A percentile compares a stretch with the other conserved stretches of the same genome.
Conservation (phyloP, 2,113 vertebrate genomes). For the Calonectris borealis region DNA sequence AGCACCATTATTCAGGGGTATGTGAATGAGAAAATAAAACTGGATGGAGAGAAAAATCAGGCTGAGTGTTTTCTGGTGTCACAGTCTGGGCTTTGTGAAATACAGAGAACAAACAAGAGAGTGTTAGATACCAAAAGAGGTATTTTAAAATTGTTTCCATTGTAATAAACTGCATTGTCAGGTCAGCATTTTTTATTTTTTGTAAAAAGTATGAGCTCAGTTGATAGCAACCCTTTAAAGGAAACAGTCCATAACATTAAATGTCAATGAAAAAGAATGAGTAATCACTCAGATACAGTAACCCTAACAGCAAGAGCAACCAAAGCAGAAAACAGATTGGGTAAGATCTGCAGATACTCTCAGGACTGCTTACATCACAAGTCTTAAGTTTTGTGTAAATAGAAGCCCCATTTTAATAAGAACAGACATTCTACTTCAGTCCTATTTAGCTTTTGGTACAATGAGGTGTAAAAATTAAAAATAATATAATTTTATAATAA, state of each 20-base stretch:
- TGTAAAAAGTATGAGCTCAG: not conserved
- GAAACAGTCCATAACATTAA: not conserved
- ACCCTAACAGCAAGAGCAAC: constrained; percentile 32
- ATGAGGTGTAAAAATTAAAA: not conserved
- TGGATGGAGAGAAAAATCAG: not conserved
- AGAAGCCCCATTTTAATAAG: not conserved
- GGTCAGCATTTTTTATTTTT: not conserved
- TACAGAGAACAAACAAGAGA: not conserved
- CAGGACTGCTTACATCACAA: not conserved
- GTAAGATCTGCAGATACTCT: not conserved
- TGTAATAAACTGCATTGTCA: not conserved
- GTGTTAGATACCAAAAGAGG: not conserved
- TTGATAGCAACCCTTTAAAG: not conserved
- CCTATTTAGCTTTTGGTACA: not conserved
- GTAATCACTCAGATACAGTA: constrained; percentile 3
- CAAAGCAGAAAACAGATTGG: not conserved
- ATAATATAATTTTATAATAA: not conserved
- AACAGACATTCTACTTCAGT: not conserved
- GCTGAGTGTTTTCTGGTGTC: not conserved
- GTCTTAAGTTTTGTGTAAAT: not conserved
- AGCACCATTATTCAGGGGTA: not conserved
- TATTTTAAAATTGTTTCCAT: not conserved
- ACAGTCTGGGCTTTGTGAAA: not conserved
- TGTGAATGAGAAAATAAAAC: not conserved
- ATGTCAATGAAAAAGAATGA: constrained; percentile 9